Percentiles rank a stretch among this genome's conserved stretches.
phyloP scores from a whole-genome alignment of 2,888 invertebrate genomes.

The Microplitis manilae region DNA sequence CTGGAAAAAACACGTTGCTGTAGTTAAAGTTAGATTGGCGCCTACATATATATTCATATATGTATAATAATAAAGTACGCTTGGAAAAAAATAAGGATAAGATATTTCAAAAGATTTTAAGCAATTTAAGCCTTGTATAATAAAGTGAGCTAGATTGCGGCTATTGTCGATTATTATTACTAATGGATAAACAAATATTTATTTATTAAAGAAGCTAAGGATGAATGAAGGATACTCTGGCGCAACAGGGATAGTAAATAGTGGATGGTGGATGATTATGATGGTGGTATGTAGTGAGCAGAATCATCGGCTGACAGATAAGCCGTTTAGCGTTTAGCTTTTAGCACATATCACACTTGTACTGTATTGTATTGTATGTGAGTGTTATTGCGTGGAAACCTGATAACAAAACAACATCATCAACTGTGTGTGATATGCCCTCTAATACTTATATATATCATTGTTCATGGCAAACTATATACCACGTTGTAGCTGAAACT shows the following conservation, averaged over 20 bases:
- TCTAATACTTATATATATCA: not conserved
- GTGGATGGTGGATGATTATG: not conserved
- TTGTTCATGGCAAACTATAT: too few relatives aligned
- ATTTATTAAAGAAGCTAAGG: constrained; percentile 1
- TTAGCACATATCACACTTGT: constrained; percentile 34
- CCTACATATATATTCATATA: too few relatives aligned
- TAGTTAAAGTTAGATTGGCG: too few relatives aligned
- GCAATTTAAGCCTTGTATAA: not conserved
- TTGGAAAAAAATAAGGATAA: too few relatives aligned
- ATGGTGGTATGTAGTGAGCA: constrained; percentile 12
- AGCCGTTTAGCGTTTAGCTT: constrained; percentile 41
- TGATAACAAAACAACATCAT: constrained; percentile 51
- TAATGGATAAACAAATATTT: not conserved
- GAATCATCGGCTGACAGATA: constrained; percentile 43
- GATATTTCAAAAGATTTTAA: too few relatives aligned
- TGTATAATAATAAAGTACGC: too few relatives aligned
- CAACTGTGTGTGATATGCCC: not conserved
- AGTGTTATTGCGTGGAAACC: constrained; percentile 56
- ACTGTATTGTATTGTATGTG: constrained; percentile 32
- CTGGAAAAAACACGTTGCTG: too few relatives aligned
- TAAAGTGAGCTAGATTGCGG: not conserved
- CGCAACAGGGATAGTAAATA: not conserved
- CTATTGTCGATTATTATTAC: constrained; percentile 6
- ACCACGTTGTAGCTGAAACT: too few relatives aligned
- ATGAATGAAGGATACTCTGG: constrained; percentile 19